These are phyloP conservation scores for Campoplex nolae DNA, from an alignment of 2,888 invertebrate species.

Conservation along the genomic window DNA sequence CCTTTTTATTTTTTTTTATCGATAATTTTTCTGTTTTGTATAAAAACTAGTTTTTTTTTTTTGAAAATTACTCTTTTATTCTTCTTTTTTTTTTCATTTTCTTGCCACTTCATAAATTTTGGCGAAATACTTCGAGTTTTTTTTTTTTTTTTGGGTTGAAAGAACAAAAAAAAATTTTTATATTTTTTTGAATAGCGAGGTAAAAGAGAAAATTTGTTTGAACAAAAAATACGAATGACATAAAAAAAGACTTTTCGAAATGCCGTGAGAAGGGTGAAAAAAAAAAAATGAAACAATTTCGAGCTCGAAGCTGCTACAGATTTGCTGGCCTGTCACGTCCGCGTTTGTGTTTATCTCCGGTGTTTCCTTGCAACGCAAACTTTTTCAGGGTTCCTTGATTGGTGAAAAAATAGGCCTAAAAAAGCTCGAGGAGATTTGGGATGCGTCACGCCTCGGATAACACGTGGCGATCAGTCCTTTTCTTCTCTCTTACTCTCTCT, in stretches of 20 bases:
- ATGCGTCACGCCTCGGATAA: neutral
- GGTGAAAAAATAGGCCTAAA: neutral
- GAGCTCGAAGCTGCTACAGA: neutral
- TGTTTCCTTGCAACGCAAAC: slow-evolving; percentile 4
- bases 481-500: neutral
- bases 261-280: neutral
- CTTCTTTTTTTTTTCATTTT: no score
- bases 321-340: neutral
- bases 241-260: no score
- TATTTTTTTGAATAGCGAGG: neutral
- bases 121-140: neutral
- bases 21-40: no score
- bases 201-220: no score
- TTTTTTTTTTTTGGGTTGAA: neutral
- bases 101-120: no score
- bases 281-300: neutral
- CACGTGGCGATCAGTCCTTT: neutral
- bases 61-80: no score
- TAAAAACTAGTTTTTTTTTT: no score
- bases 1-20: no score
- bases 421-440: neutral
- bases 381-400: neutral
- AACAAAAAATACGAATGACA: neutral
- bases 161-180: no score
- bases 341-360: neutral